Evolutionary conservation across 2,113 vertebrate species (phyloP).

Genomic region (Oenanthe oenanthe): DNA sequence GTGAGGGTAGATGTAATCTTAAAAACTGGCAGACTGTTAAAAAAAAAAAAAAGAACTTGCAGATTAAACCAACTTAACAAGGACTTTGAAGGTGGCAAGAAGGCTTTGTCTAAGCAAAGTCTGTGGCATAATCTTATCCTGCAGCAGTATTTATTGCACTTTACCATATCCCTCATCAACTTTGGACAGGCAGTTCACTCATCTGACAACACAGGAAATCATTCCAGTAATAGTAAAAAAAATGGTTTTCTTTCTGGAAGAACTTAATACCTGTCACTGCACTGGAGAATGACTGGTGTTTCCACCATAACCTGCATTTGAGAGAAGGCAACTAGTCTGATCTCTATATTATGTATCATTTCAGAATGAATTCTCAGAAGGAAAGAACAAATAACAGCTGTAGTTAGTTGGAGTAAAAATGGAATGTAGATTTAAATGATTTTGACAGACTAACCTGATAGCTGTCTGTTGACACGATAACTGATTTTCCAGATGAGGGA

Average conservation of each 20-base stretch:
- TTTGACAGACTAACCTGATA: neutral
- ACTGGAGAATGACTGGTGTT: neutral
- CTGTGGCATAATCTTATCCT: neutral
- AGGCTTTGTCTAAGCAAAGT: neutral
- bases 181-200: neutral
- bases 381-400: neutral
- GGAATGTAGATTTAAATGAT: neutral
- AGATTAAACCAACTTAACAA: neutral
- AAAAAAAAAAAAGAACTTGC: neutral
- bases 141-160: neutral
- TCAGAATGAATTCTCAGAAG: neutral
- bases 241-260: neutral
- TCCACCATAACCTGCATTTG: neutral
- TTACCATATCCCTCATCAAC: neutral
- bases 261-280: neutral
- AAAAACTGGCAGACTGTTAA: neutral
- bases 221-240: neutral
- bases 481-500: neutral
- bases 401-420: neutral
- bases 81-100: neutral
- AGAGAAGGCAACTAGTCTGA: neutral
- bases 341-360: neutral
- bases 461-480: neutral
- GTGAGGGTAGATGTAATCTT: neutral
- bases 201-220: neutral